These are phyloP conservation scores for Drymonia ruficornis DNA, from an alignment of 2,888 invertebrate species.

Conservation along the genomic window DNA sequence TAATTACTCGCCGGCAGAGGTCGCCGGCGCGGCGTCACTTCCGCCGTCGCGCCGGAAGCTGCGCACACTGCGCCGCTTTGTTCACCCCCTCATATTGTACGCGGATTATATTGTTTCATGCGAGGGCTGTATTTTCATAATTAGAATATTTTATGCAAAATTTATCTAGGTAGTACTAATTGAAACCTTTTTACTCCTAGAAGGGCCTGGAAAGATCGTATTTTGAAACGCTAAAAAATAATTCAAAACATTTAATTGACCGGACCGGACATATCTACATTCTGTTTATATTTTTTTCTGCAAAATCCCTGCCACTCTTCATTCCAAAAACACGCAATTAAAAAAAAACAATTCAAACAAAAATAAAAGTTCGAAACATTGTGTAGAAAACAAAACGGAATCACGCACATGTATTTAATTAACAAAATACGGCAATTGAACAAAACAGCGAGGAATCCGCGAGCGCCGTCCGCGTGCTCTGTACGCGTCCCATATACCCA, in stretches of 20 bases:
- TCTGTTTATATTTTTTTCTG: background rate
- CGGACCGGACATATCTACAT: background rate
- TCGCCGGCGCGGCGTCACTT: slow-evolving; percentile 44
- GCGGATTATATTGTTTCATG: background rate
- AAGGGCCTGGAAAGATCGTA: too few relatives aligned
- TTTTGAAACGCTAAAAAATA: too few relatives aligned
- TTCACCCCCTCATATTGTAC: slow-evolving; percentile 30
- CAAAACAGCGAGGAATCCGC: slow-evolving; percentile 20
- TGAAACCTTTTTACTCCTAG: too few relatives aligned
- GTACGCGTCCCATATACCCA: slow-evolving; percentile 16
- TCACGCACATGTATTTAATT: slow-evolving; percentile 13
- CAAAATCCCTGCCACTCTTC: background rate
- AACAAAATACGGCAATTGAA: slow-evolving; percentile 28
- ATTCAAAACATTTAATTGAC: too few relatives aligned
- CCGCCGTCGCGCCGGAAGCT: slow-evolving; percentile 51
- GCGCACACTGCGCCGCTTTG: slow-evolving; percentile 43
- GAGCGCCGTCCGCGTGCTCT: slow-evolving; percentile 16
- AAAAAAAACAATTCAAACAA: slow-evolving; percentile 11
- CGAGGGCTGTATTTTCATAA: too few relatives aligned
- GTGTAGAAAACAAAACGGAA: slow-evolving; percentile 12
- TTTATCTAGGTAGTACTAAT: too few relatives aligned
- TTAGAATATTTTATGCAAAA: too few relatives aligned
- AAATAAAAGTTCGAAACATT: slow-evolving; percentile 17
- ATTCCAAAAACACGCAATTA: background rate
- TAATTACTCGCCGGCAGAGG: slow-evolving; percentile 47